Percentiles rank a stretch among this genome's conserved stretches.
phyloP scores from a whole-genome alignment of 2,113 vertebrate genomes.

The Rallus limicola region DNA sequence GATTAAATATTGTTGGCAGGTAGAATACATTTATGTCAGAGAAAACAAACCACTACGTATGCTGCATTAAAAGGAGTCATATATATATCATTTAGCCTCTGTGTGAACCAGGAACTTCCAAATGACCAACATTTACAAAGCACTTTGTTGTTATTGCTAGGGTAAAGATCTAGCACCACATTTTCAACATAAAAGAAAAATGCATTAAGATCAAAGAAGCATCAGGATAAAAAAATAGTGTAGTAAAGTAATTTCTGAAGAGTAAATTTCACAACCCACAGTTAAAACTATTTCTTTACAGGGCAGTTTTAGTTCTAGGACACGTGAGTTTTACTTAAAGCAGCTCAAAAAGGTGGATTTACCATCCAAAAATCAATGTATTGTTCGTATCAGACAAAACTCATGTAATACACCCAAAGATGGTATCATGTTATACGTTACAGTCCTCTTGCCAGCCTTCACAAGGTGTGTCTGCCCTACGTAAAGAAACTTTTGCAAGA shows the following conservation, averaged over 20 bases:
- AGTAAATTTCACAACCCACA: neutral
- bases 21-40: neutral
- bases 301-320: neutral
- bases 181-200: neutral
- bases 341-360: neutral
- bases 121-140: neutral
- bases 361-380: neutral
- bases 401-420: neutral
- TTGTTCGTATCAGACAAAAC: neutral
- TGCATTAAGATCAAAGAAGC: neutral
- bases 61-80: neutral
- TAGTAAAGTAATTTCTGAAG: neutral
- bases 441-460: neutral
- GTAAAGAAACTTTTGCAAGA: constrained; percentile 7
- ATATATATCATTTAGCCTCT: neutral
- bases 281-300: neutral
- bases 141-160: neutral
- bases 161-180: neutral
- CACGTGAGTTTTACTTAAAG: neutral
- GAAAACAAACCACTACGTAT: neutral
- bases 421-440: neutral
- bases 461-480: constrained; percentile 17
- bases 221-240: neutral
- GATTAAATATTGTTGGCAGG: neutral
- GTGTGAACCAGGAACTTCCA: neutral